These are phyloP conservation scores for Subacronicta megacephala DNA, from an alignment of 2,888 invertebrate species.

Conservation along the genomic window DNA sequence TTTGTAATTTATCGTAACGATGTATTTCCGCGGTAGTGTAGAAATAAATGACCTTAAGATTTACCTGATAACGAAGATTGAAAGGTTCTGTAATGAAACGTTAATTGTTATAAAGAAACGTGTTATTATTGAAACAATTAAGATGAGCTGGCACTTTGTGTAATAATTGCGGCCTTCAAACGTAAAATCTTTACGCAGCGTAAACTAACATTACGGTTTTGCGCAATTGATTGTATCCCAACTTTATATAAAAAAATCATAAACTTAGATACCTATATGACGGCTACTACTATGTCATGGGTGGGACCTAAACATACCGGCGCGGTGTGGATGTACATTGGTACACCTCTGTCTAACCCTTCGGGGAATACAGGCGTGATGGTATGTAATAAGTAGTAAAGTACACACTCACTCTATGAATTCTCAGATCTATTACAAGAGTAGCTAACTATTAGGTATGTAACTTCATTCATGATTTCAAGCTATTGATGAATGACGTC, in stretches of 20 bases:
- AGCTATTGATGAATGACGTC: constrained; percentile 9
- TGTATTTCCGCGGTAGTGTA: constrained; percentile 17
- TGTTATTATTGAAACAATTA: constrained; percentile 21
- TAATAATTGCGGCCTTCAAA: constrained; percentile 18
- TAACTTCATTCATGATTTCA: constrained; percentile 22
- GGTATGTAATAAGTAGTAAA: too few species aligned
- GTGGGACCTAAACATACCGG: too few species aligned
- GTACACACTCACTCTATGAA: too few species aligned
- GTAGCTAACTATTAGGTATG: background rate
- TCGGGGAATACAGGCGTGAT: too few species aligned
- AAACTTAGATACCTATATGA: too few species aligned
- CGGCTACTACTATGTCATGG: too few species aligned
- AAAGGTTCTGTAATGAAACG: constrained; percentile 9
- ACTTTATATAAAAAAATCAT: too few species aligned
- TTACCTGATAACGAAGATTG: constrained; percentile 8
- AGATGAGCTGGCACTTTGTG: constrained; percentile 10
- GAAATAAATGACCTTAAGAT: constrained; percentile 12
- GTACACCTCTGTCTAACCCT: too few species aligned
- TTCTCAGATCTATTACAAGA: too few species aligned
- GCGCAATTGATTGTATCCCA: background rate
- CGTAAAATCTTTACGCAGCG: constrained; percentile 1
- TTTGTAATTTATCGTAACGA: constrained; percentile 19
- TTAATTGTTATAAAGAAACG: constrained; percentile 24
- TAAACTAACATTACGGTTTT: background rate
- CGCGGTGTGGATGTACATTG: too few species aligned